Conservation (phyloP, 2,113 vertebrate genomes). For the Alces alces region DNA sequence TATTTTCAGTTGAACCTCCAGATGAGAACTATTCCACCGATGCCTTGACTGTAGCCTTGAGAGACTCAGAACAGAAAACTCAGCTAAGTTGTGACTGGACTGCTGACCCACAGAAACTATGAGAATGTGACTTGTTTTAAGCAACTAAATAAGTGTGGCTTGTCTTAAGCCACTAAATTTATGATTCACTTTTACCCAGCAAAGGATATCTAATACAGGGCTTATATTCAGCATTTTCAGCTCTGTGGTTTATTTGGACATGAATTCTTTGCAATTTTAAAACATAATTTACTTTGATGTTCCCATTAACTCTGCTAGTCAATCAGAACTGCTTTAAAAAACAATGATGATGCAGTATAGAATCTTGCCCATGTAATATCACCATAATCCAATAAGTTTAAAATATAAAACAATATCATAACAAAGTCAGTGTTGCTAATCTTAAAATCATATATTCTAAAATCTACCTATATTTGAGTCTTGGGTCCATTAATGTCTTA, state of each 20-base stretch:
- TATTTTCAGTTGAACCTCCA: not conserved
- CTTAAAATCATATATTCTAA: not conserved
- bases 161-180: not conserved
- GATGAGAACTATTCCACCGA: not conserved
- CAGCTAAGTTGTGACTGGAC: not conserved
- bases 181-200: not conserved
- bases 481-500: not conserved
- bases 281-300: not conserved
- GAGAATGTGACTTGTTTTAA: not conserved
- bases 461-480: not conserved
- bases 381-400: not conserved
- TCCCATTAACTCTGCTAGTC: not conserved
- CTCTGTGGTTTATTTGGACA: not conserved
- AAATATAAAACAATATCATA: not conserved
- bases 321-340: not conserved
- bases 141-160: not conserved
- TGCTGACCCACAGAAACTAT: not conserved
- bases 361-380: not conserved
- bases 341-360: not conserved
- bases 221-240: not conserved
- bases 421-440: not conserved
- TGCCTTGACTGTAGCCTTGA: not conserved
- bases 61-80: not conserved
- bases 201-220: not conserved
- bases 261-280: not conserved